Conservation (phyloP, 2,113 vertebrate genomes). For the Rhinoderma darwinii region DNA sequence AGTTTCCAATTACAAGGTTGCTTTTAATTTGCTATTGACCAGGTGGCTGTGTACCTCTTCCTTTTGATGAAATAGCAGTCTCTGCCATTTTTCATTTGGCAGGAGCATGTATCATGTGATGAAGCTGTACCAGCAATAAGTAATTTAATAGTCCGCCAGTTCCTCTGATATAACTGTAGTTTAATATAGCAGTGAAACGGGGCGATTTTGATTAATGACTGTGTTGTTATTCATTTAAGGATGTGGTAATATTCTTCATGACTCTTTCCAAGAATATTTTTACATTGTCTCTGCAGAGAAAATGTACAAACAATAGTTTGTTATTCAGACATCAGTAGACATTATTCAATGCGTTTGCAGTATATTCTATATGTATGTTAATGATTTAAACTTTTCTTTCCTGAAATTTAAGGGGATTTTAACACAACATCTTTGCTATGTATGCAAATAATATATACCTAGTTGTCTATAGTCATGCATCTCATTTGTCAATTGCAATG, state of each 20-base stretch:
- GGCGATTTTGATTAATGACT: conserved; percentile 37
- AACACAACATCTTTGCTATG: background rate
- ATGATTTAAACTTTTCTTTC: background rate
- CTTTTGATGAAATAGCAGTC: conserved; percentile 23
- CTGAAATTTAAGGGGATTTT: background rate
- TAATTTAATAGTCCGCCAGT: conserved; percentile 31
- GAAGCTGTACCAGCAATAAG: conserved; percentile 7
- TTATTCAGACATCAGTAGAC: background rate
- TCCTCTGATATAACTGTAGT: background rate
- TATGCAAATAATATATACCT: background rate
- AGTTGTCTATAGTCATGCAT: too few species aligned
- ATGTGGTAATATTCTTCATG: conserved; percentile 3
- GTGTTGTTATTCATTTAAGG: conserved; percentile 14
- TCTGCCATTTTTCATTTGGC: conserved; percentile 32
- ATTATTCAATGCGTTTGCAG: background rate
- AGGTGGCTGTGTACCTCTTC: conserved; percentile 14
- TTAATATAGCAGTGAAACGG: background rate
- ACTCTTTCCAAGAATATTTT: conserved; percentile 30
- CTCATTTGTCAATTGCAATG: too few species aligned
- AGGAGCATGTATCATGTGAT: background rate
- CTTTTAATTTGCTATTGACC: conserved; percentile 28
- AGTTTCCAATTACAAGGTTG: conserved; percentile 29
- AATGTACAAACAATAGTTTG: conserved; percentile 27
- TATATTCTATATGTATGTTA: background rate
- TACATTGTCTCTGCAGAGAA: background rate